Base-by-base conservation (phyloP, 2,797 vertebrate species). In the Remorina albescens region DNA sequence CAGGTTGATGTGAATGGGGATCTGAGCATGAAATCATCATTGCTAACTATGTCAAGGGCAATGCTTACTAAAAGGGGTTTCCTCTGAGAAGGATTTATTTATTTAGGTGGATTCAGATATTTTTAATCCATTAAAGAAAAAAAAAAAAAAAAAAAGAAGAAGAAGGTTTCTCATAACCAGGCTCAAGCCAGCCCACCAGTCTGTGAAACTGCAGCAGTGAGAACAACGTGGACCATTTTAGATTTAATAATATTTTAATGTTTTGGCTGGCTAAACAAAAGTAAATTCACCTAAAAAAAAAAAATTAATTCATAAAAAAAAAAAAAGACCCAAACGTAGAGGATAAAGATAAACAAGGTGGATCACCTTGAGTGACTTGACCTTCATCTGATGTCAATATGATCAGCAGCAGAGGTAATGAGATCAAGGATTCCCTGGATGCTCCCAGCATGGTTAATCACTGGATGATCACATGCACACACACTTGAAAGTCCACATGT, bases 351-450 rank as follows among this genome's bases (percentile, higher is more conserved):
- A 37, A 3, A 1, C 34, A 41, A 59, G 68, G 51, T 74, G 36
- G 49, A 2, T 57, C 28, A 71, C 37, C 28, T 67, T 64, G 66
- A 82, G 66, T 67, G 59, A 70, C 47, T 62, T 84, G 81, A 88
- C 88, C 83, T 89, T 92, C 73, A 73, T 59, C 53, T 66, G 65
- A 65, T 78, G 78, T 67, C 25, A n/a, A 66, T 85, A 46, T 59
- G 56, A 64, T 46, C 75, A 82, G 61, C 71, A 68, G 80, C 42
- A 59, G 53, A 78, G 54, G 72, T 89, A 84, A 91, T 89, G 71
- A 88, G 81, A 88, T 84, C 69, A 83, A 84, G 70, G 49, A 71
- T 78, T 78, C 83, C 66, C 81, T 37, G 55, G 68, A 69, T 78
- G 68, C 64, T 74, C 36, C 56, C 5, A 19, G 83, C 60, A 62